Base-by-base conservation (phyloP, 2,888 invertebrate species). In the Catocala sponsa region DNA sequence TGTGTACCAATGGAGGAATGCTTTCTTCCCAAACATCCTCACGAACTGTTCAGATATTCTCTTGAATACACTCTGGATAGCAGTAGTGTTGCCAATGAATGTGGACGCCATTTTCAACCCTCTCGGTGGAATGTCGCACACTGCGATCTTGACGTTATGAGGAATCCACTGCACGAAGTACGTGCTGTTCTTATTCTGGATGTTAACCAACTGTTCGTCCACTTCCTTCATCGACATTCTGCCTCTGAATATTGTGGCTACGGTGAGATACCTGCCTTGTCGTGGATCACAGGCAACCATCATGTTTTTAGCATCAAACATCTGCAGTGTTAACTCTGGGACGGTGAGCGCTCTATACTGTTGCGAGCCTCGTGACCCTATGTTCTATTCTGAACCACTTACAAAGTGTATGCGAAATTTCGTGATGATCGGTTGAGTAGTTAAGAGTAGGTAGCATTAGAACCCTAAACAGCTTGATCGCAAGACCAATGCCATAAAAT, bases 1-100 rank as follows among this genome's bases (percentile, higher is more conserved):
- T 43, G 98, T 98, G 92, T 98, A 99, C 98, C 99, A 99, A 95
- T 99, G 99, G 80, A 99, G 95, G 96, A 99, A 99, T 83, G 99
- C 99, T 95, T 98, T 99, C 82, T 99, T 96, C 81, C 98, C 96
- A 95, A 98, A 99, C 99, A 99, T 98, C 80, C 98, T 97, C 59
- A 97, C 96, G 85, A 98, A 98, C 89, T 98, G 98, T 84, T 97
- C 97, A 15, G 97, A 96, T 77, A 98, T 96, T 87, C 98, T 96
- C 90, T 98, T 98, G 94, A 98, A 98, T 76, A 98, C 92, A 81
- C 97, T 97, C 87, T 98, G 98, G 74, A 98, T 97, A 72, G 98
- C 97, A 13, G 98, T 98, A 9, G 97, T 97, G 89, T 98, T 98
- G 54, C 97, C 98, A 82, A 98, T 97, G 88, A 98, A 98, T 2